These are phyloP conservation scores for Limanda limanda DNA, from an alignment of 2,113 vertebrate genomes.

Conservation along the genomic window DNA sequence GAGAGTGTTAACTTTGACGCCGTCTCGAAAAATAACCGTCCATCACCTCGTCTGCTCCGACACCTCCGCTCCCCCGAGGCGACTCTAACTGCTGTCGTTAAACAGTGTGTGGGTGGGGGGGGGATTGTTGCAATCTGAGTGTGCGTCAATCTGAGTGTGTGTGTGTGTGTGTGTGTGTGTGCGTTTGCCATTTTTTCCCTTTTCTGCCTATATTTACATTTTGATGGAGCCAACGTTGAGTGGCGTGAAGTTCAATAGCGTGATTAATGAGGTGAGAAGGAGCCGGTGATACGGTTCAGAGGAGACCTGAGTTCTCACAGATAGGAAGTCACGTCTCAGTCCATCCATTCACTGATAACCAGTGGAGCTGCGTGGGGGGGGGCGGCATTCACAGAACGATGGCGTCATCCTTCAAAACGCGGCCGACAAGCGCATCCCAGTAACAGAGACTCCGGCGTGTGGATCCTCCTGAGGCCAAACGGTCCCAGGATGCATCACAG, in stretches of 20 bases:
- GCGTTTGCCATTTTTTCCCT: conserved; percentile 17
- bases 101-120: conserved; percentile 54
- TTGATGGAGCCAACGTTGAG: conserved; percentile 19
- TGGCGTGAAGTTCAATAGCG: conserved; percentile 60
- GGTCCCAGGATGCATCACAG: no score
- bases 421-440: no score
- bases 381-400: no score
- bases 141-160: conserved; percentile 5
- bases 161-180: not conserved
- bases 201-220: conserved; percentile 29
- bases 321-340: conserved; percentile 21
- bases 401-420: no score
- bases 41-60: conserved; percentile 46
- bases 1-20: conserved; percentile 36
- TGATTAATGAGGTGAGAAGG: conserved; percentile 74
- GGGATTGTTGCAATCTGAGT: not conserved
- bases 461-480: no score
- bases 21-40: conserved; percentile 55
- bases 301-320: conserved; percentile 47
- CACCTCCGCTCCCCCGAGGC: conserved; percentile 46
- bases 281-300: conserved; percentile 59
- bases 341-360: conserved; percentile 37
- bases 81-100: conserved; percentile 55
- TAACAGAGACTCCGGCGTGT: no score
- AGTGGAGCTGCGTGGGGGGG: not conserved